Percentiles rank a stretch among this genome's conserved stretches.
Conservation (phyloP, 2,113 vertebrate genomes). For the Plectropomus leopardus region DNA sequence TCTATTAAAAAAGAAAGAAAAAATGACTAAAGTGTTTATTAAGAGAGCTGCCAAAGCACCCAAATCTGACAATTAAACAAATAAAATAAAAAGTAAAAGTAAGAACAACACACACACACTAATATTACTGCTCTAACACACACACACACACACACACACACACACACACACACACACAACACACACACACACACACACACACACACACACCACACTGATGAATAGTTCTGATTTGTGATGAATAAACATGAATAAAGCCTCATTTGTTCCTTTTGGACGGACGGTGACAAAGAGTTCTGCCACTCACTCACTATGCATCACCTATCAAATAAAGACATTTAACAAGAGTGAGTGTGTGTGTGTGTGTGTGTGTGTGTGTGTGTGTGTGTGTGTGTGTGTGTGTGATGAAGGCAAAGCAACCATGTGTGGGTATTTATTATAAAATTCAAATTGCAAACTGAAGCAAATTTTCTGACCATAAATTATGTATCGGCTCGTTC, state of each 20-base stretch:
- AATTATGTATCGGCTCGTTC: slow-evolving; percentile 29
- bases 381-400: slow-evolving; percentile 1
- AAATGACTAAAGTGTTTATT: too few relatives aligned
- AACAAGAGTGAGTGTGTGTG: slow-evolving; percentile 16
- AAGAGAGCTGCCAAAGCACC: too few relatives aligned
- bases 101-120: too few relatives aligned
- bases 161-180: slow-evolving; percentile 8
- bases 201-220: slow-evolving; percentile 3
- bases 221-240: slow-evolving; percentile 7
- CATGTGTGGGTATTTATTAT: slow-evolving; percentile 1
- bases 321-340: neutral
- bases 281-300: slow-evolving; percentile 8
- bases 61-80: too few relatives aligned
- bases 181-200: slow-evolving; percentile 12
- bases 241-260: slow-evolving; percentile 35
- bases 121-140: neutral
- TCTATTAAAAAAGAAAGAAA: too few relatives aligned
- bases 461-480: slow-evolving; percentile 23
- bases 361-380: slow-evolving; percentile 23
- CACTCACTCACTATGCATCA: slow-evolving; percentile 10
- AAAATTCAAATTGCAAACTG: slow-evolving; percentile 32
- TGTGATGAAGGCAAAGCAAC: neutral
- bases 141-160: slow-evolving; percentile 5
- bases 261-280: slow-evolving; percentile 4
- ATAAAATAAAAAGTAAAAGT: too few relatives aligned